Percentiles rank a stretch among this genome's conserved stretches.
Evolutionary conservation across 2,797 vertebrate genomes (phyloP).

Genomic region (Stomatorhinus walkeri): DNA sequence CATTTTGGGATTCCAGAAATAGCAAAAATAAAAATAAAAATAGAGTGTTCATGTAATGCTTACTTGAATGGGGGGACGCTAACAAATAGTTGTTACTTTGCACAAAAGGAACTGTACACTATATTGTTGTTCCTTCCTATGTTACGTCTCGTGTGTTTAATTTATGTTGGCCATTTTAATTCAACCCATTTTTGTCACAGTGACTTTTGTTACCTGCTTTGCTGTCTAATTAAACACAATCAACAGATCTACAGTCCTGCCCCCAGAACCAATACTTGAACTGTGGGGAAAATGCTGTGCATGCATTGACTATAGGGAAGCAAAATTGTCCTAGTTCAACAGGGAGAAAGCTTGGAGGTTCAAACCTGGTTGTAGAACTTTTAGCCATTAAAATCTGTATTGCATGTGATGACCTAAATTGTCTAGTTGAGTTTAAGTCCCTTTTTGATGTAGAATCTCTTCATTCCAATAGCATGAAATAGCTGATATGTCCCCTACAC

Average conservation of each 20-base stretch:
- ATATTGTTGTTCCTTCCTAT: neutral
- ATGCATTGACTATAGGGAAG: neutral
- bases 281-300: neutral
- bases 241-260: neutral
- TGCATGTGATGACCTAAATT: neutral
- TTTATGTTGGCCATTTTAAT: neutral
- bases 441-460: neutral
- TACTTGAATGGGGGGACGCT: neutral
- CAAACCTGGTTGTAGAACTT: neutral
- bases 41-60: neutral
- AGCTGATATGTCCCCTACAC: neutral
- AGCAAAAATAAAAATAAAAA: conserved; percentile 10
- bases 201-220: neutral
- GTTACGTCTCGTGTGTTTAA: neutral
- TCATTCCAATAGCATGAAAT: neutral
- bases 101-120: neutral
- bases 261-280: neutral
- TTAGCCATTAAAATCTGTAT: neutral
- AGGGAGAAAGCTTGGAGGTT: neutral
- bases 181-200: neutral
- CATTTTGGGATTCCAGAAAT: conserved; percentile 44
- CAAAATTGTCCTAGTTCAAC: neutral
- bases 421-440: neutral
- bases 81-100: neutral
- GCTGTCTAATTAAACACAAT: neutral